phyloP scores from a whole-genome alignment of 2,888 invertebrate genomes.

The Nudaria mundana region DNA sequence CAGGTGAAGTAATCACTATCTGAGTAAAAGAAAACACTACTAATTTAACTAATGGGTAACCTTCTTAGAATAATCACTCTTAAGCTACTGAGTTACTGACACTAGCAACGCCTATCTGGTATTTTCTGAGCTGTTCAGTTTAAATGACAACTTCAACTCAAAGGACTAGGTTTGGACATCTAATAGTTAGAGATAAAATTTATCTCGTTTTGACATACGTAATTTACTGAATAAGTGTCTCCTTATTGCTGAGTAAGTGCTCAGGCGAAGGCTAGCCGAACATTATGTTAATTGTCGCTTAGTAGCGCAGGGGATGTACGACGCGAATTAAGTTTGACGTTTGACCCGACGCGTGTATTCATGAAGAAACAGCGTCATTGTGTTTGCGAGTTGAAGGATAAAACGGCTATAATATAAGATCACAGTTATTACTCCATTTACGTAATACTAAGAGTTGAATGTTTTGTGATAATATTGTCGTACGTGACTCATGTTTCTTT shows the following conservation, averaged over 20 bases:
- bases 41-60: too few species aligned
- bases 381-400: not conserved
- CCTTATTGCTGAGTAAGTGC: conserved; percentile 7
- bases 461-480: not conserved
- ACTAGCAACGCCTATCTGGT: too few species aligned
- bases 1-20: too few species aligned
- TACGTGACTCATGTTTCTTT: conserved; percentile 1
- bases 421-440: not conserved
- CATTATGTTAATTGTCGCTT: conserved; percentile 18
- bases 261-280: conserved; percentile 13
- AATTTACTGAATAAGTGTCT: conserved; percentile 23
- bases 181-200: not conserved
- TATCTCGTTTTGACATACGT: conserved; percentile 6
- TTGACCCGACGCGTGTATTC: conserved; percentile 19
- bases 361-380: conserved; percentile 7
- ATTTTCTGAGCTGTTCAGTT: too few species aligned
- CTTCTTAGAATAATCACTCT: too few species aligned
- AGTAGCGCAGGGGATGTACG: conserved; percentile 13
- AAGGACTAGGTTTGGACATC: not conserved
- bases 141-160: too few species aligned
- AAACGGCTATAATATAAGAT: not conserved
- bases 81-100: too few species aligned
- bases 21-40: too few species aligned
- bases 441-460: not conserved
- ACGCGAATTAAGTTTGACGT: conserved; percentile 26